Conservation (phyloP, 92 coral and sea anemone species). For the Paramuricea clavata region DNA sequence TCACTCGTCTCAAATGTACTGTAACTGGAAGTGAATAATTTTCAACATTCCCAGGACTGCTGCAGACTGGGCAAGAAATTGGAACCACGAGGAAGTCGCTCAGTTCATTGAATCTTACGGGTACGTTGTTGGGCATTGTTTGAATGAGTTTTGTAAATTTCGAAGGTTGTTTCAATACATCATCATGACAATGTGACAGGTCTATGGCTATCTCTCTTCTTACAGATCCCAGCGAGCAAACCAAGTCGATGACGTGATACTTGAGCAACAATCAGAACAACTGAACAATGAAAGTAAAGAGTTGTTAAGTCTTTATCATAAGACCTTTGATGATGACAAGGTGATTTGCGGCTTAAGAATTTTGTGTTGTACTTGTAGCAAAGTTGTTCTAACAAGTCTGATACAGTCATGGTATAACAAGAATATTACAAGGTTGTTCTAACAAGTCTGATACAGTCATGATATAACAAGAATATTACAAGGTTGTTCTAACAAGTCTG, state of each 20-base stretch:
- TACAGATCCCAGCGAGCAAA: conserved; percentile 80
- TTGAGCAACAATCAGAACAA: conserved; percentile 84
- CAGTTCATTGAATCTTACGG: conserved; percentile 84
- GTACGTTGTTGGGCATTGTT: conserved; percentile 56
- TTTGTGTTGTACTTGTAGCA: too few species aligned
- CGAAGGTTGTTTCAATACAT: not conserved
- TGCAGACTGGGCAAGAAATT: conserved; percentile 95
- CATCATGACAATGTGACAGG: too few species aligned
- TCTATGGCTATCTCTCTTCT: not conserved
- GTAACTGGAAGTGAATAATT: too few species aligned
- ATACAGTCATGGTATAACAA: too few species aligned
- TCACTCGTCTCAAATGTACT: too few species aligned
- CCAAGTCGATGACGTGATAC: conserved; percentile 77
- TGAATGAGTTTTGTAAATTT: not conserved
- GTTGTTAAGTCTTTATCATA: conserved; percentile 87
- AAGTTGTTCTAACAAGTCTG: too few species aligned
- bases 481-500: too few species aligned
- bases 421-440: too few species aligned
- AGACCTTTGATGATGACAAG: conserved; percentile 95
- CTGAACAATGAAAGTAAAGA: conserved; percentile 91
- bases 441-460: too few species aligned
- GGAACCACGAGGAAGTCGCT: conserved; percentile 90
- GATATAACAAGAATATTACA: too few species aligned
- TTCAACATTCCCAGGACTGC: too few species aligned
- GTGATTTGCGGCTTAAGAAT: too few species aligned